Percentiles rank a stretch among this genome's conserved stretches.
Evolutionary conservation across 2,113 vertebrate genomes (phyloP).

Genomic region (Silurus meridionalis): DNA sequence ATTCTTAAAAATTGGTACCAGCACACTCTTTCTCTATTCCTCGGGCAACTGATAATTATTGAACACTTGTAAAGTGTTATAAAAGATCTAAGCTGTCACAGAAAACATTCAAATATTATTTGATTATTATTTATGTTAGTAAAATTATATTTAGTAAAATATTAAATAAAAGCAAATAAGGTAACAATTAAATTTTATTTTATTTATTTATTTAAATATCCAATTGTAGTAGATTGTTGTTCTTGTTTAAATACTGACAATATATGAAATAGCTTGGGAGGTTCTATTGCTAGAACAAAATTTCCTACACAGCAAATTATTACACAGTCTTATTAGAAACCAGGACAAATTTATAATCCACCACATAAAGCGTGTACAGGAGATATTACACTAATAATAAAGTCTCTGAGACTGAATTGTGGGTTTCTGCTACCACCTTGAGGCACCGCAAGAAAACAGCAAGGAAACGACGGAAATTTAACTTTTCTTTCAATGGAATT

Average conservation of each 20-base stretch:
- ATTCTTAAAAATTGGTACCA: no score
- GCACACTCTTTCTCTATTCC: no score
- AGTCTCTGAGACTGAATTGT: neutral
- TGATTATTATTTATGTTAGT: neutral
- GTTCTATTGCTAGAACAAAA: neutral
- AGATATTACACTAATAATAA: neutral
- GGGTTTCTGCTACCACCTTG: conserved; percentile 3
- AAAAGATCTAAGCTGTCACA: neutral
- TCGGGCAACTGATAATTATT: neutral
- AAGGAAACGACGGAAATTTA: no score
- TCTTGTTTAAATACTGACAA: neutral
- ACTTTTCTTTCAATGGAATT: neutral
- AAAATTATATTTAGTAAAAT: neutral
- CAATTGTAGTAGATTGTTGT: neutral
- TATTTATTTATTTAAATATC: neutral
- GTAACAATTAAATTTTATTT: neutral
- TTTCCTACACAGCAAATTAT: no score
- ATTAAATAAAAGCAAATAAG: neutral
- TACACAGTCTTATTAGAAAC: neutral
- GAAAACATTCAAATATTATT: neutral
- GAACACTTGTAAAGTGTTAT: neutral
- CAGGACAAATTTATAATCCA: neutral
- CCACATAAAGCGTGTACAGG: neutral
- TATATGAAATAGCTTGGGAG: neutral
- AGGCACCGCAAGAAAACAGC: neutral